Evolutionary conservation across 2,113 vertebrate genomes (phyloP), one percentile per base, ranked within the genome.

Genomic region (Nibea coibor): DNA sequence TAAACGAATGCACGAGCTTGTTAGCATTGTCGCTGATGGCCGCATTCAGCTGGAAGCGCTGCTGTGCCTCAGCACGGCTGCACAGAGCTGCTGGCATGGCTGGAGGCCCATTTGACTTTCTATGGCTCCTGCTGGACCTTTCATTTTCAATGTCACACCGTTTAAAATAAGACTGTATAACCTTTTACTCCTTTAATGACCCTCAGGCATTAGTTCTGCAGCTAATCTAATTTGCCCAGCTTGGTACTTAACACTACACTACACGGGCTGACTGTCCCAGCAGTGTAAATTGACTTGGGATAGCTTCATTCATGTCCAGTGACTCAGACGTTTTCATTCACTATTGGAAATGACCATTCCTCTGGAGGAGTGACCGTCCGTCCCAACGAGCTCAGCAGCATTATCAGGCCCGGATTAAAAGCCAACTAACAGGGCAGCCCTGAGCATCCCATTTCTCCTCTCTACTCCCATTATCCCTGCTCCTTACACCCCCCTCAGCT

Each of bases 321-420:
- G 42, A 42, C 65, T 67, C 39, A 47, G 47, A 78, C 20, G 2
- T 39, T 50, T 66, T 66, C 51, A 71, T 17, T 59, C 31, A 24
- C 10, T 39, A 10, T 10, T 39, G 42, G 12, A 73, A 80, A 73
- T 66, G 69, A 66, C 69, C 16, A 9, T 64, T 72, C 19, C 68
- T 64, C 58, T 48, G 15, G 42, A 65, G 68, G 39, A 24, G 50
- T 78, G 59, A 59, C 43, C 42, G 15, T 58, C 61, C 3, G 11
- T n/a, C 51, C 28, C 51, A 48, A 39, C 22, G 35, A 72, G 50
- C 14, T 56, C 59, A 64, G 24, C 42, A 4, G 51, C 1, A 9
- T 66, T 80, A 80, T 80, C 61, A 72, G 42, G 39, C 39, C 0
- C 7, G 16, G 15, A 65, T 31, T 73, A 58, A 65, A 35, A 58